Base-by-base conservation (phyloP, 2,888 invertebrate species). In the Aelia acuminata region DNA sequence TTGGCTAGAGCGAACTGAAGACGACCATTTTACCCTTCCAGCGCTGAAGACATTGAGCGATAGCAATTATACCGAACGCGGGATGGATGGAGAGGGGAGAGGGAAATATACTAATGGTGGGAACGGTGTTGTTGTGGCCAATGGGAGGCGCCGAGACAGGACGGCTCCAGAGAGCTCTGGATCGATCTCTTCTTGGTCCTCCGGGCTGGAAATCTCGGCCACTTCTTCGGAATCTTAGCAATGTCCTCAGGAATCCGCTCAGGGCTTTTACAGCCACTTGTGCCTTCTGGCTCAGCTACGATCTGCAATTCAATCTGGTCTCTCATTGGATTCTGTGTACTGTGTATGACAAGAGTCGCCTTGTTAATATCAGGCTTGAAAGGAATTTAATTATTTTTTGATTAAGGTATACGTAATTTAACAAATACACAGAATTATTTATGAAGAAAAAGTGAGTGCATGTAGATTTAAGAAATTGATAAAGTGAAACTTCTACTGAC, bases 111-210 rank as follows among this genome's bases (percentile, higher is more conserved):
- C 80, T 80, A 80, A 80, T 80, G 80, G 80, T 15, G 5, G 80
- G 43, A 80, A 20, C 43, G 43, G n/a, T 80, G 80, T 80, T 80
- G 80, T 80, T 80, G 80, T 80, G 80, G 80, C 22, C 80, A 11
- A 1, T 80, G 43, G 43, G 13, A 80, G 80, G 80, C 80, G 80
- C 80, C 80, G 80, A 80, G 80, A 80, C 80, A 80, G 80, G 39
- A 47, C 80, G 80, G 80, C 80, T 80, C 80, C 80, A 80, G 80
- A n/a, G n/a, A 20, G 7, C 22, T 13, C 1, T n/a, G 43, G 80
- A 80, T 80, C 80, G 80, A 80, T 80, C 15, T 47, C 26, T 7
- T n/a, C 7, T 7, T 31, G 63, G 35, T 70, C 63, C 63, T 70
- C 63, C 63, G 63, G 63, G 63, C 63, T 70, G 31, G 63, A 70